Base-by-base conservation (phyloP, 2,113 vertebrate species). In the Antigone vipio region DNA sequence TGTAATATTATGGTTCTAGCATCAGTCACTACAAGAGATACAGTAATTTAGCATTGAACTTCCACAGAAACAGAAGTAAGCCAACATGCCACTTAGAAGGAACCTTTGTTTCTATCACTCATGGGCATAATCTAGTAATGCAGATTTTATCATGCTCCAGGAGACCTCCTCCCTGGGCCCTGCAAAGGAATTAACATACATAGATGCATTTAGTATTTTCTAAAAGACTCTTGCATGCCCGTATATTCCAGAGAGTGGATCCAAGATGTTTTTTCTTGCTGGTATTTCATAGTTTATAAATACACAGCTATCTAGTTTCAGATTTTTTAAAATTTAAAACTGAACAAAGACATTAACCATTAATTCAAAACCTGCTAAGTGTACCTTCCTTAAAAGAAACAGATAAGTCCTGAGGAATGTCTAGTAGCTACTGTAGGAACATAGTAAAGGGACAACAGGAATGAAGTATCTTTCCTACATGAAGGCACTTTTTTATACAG, bases 111-210 rank as follows among this genome's bases (percentile, higher is more conserved):
- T 90, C n/a, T 83, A 12, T 49, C 6, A 30, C 27, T 55, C 6
- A 35, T 35, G 7, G 6, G 2, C 12, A 13, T 49, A 44, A 38
- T 26, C 12, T 49, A 24, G 32, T 75, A 69, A 68, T 16, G 7
- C 3, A 71, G 26, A 79, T 64, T 76, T 78, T 55, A 34, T 4
- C 30, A 16, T 30, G 12, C 67, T 78, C 30, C 11, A 73, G 20
- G 15, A 85, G 16, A 40, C 14, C 49, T 5, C 6, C 3, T 7
- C 7, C 12, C 13, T 5, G 3, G 2, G 0, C 30, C 6, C 16
- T 3, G 2, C 6, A 52, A 74, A 71, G 32, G 11, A 68, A 58
- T 35, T 58, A 66, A 82, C 6, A 38, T 29, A 73, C 3, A 22
- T 26, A 40, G 22, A n/a, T 60, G 10, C n/a, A 78, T 78, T 87